phyloP scores from a whole-genome alignment of 2,113 vertebrate genomes.

The Corythornis vintsioides region DNA sequence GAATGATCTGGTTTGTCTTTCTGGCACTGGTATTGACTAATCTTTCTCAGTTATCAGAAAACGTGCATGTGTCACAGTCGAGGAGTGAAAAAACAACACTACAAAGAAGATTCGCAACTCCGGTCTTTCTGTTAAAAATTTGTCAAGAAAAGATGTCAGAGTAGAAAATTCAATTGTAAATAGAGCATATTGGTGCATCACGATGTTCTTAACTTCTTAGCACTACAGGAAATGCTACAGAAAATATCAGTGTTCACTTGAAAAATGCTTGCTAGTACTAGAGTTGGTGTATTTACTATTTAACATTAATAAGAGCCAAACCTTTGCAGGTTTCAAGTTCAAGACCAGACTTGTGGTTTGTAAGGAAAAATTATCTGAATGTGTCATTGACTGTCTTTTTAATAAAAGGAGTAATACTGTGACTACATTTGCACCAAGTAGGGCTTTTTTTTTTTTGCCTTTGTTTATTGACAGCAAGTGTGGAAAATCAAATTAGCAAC shows the following conservation, averaged over 20 bases:
- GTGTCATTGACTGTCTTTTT: background rate
- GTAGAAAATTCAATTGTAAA: background rate
- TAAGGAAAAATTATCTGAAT: background rate
- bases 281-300: background rate
- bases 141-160: background rate
- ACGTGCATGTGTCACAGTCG: rapidly evolving
- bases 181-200: background rate
- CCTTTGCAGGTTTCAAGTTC: background rate
- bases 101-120: background rate
- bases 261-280: background rate
- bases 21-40: background rate
- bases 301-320: background rate
- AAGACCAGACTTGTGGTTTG: background rate
- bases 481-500: background rate
- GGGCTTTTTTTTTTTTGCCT: background rate
- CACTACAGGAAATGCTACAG: background rate
- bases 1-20: background rate
- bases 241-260: background rate
- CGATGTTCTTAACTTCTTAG: background rate
- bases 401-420: background rate
- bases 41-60: background rate
- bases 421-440: background rate
- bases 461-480: background rate
- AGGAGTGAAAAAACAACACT: background rate
- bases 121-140: background rate